Evolutionary conservation across 2,797 vertebrate genomes (phyloP).

Genomic region (Melanotaenia pygmaea): DNA sequence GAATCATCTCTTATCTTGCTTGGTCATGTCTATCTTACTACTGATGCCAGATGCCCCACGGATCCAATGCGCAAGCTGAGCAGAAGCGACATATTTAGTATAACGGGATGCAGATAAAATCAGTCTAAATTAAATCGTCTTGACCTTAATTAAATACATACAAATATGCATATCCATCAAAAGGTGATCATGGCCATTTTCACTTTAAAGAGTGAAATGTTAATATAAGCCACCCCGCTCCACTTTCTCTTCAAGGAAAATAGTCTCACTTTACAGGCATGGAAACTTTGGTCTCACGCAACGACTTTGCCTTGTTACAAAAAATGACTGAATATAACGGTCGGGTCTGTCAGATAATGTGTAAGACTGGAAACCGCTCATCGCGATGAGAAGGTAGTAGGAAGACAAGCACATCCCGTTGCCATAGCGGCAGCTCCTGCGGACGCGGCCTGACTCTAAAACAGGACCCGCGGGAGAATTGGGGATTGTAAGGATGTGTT

Average conservation of each 20-base stretch:
- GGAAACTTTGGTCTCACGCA: constrained; percentile 34
- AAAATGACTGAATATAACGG: constrained; percentile 40
- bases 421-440: constrained; percentile 83
- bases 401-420: constrained; percentile 80
- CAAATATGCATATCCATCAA: neutral
- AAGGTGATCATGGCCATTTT: neutral
- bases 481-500: constrained; percentile 63
- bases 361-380: constrained; percentile 63
- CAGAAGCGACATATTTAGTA: constrained; percentile 2
- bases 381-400: constrained; percentile 59
- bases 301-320: neutral
- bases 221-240: neutral
- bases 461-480: constrained; percentile 71
- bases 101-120: neutral
- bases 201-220: neutral
- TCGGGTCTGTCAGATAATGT: constrained; percentile 54
- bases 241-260: constrained; percentile 3
- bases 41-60: constrained; percentile 42
- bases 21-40: constrained; percentile 27
- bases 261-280: constrained; percentile 17
- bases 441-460: constrained; percentile 81
- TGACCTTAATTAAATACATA: neutral
- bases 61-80: constrained; percentile 24
- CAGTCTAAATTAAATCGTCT: neutral
- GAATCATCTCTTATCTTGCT: constrained; percentile 47